Evolutionary conservation across 2,797 vertebrate species (phyloP).

Genomic region (Antrozous pallidus): DNA sequence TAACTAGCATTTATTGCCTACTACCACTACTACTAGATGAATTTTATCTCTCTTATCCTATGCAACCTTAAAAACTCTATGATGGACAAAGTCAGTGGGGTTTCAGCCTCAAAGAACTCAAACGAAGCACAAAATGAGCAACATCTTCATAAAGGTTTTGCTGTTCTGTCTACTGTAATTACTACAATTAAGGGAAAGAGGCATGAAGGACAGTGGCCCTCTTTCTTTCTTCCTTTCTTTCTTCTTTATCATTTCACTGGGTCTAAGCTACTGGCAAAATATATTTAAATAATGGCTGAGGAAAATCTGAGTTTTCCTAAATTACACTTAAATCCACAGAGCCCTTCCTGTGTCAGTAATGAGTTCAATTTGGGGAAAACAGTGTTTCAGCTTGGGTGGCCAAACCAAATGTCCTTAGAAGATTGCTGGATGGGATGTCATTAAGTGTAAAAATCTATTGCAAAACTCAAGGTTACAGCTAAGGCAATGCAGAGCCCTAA

Average conservation of each 20-base stretch:
- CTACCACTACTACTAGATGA: neutral
- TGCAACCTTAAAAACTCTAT: neutral
- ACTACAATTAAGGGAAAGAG: neutral
- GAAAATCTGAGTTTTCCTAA: neutral
- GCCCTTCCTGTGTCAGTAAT: neutral
- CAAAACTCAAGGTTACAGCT: neutral
- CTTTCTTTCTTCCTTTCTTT: no score
- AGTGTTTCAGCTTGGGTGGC: neutral
- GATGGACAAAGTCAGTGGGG: neutral
- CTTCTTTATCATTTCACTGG: neutral
- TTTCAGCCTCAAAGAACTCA: neutral
- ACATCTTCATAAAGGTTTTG: neutral
- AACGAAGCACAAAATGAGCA: neutral
- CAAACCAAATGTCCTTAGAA: constrained; percentile 10
- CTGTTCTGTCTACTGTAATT: neutral
- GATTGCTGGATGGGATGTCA: neutral
- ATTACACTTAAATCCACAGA: neutral
- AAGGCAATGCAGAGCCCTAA: neutral
- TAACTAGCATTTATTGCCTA: neutral
- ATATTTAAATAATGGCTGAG: neutral
- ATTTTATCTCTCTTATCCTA: neutral
- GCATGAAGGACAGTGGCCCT: neutral
- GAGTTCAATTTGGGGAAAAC: neutral
- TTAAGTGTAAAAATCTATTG: neutral
- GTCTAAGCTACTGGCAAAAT: neutral